Evolutionary conservation across 2,888 invertebrate species (phyloP).

Genomic region (Cordylochernes scorpioides): DNA sequence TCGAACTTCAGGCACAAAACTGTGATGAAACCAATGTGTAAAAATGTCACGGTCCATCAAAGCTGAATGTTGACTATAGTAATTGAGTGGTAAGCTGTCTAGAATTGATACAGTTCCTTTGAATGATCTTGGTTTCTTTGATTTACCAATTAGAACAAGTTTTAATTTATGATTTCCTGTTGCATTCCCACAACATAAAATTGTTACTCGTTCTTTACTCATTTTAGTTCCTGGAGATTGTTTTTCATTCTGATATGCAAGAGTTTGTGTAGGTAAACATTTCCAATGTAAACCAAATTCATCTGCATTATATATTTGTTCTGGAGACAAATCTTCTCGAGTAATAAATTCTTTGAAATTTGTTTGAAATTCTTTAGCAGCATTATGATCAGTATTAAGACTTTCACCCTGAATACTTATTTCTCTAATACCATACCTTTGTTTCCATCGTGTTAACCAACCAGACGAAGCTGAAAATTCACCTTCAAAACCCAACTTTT

Average conservation of each 20-base stretch:
- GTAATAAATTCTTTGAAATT: conserved; percentile 1
- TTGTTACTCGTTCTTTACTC: conserved; percentile 3
- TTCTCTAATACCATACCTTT: conserved; percentile 1
- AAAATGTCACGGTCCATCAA: conserved; percentile 3
- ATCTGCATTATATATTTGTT: conserved; percentile 5
- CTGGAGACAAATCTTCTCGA: conserved; percentile 1
- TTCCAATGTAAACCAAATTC: conserved; percentile 4
- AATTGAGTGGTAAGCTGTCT: conserved; percentile 1
- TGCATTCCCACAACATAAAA: conserved; percentile 2
- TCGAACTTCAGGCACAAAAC: conserved; percentile 2
- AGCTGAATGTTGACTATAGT: conserved; percentile 1
- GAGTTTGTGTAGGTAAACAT: conserved; percentile 4
- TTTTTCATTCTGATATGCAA: background rate
- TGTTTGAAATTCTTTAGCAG: conserved; percentile 3
- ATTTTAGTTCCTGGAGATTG: conserved; percentile 2
- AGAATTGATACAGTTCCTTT: conserved; percentile 1
- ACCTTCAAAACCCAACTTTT: background rate
- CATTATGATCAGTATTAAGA: background rate
- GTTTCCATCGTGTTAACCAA: conserved; percentile 2
- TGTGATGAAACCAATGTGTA: conserved; percentile 1
- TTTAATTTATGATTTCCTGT: conserved; percentile 1
- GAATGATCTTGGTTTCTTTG: conserved; percentile 2
- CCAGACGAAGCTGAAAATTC: conserved; percentile 1
- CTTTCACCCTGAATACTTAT: conserved; percentile 2
- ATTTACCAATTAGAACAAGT: conserved; percentile 2